These are phyloP conservation scores for Ammodytes marinus DNA, from an alignment of 2,113 vertebrate genomes.

Conservation along the genomic window DNA sequence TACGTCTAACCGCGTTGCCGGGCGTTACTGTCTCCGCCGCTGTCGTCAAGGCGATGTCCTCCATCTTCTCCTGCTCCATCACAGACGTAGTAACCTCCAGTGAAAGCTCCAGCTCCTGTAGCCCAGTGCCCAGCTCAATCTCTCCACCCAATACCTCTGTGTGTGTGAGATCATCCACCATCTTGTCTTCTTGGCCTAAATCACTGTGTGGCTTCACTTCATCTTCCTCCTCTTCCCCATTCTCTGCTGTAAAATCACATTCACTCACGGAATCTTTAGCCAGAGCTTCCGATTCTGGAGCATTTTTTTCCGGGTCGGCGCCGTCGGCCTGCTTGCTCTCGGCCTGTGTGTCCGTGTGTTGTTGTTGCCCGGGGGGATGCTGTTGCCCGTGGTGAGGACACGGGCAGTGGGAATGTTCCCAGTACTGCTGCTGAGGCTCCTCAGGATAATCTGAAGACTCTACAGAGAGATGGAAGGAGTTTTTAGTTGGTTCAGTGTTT, in stretches of 20 bases:
- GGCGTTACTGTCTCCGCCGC: constrained; percentile 23
- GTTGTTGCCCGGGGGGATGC: constrained; percentile 26
- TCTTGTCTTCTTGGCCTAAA: background rate
- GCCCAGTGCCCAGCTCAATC: constrained; percentile 2
- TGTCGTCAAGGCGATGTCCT: constrained; percentile 5
- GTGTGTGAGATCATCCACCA: background rate
- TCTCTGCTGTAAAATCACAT: background rate
- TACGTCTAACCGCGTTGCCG: constrained; percentile 80
- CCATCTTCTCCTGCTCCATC: constrained; percentile 63
- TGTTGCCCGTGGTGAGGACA: constrained; percentile 41
- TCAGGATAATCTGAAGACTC: constrained; percentile 87
- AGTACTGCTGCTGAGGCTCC: constrained; percentile 86
- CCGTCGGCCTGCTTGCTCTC: constrained; percentile 9
- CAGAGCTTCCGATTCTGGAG: constrained; percentile 51
- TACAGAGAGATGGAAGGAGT: background rate
- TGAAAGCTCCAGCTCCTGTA: constrained; percentile 69
- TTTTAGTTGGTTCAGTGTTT: background rate
- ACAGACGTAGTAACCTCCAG: constrained; percentile 51
- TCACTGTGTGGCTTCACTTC: background rate
- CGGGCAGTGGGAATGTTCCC: constrained; percentile 80
- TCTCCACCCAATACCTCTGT: constrained; percentile 5
- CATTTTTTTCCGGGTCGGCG: constrained; percentile 64
- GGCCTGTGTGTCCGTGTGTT: background rate
- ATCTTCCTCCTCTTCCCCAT: background rate
- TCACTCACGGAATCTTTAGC: background rate